A percentile compares a stretch with the other conserved stretches of the same genome.
Evolutionary conservation across 2,888 invertebrate genomes (phyloP).

Genomic region (Caenorhabditis plicata): DNA sequence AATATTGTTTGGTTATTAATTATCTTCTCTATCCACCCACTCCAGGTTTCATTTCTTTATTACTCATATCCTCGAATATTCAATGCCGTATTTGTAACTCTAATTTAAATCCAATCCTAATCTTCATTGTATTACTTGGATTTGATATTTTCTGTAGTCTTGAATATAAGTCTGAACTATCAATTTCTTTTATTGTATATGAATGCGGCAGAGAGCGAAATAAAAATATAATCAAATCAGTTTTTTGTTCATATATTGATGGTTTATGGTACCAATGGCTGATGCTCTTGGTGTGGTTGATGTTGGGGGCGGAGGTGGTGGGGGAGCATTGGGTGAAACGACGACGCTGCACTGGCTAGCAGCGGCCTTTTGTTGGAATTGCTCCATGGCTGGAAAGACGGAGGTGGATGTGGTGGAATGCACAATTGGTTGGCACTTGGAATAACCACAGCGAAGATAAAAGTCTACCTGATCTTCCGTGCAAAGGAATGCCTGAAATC

Average conservation of each 20-base stretch:
- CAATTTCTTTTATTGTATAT: neutral
- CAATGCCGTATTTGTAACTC: too few species aligned
- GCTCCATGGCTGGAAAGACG: constrained; percentile 34
- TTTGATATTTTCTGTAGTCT: neutral
- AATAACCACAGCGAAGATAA: constrained; percentile 66
- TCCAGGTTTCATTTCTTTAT: too few species aligned
- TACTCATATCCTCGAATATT: too few species aligned
- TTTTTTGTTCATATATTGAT: constrained; percentile 36
- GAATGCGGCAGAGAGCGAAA: neutral
- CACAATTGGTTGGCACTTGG: constrained; percentile 37
- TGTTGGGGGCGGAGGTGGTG: constrained; percentile 18
- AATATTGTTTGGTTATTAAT: neutral
- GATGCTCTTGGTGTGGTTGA: constrained; percentile 5
- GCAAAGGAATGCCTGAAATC: constrained; percentile 63
- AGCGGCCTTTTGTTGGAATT: constrained; percentile 1
- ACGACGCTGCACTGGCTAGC: too few species aligned
- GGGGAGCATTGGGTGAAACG: neutral
- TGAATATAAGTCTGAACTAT: neutral
- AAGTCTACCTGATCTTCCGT: constrained; percentile 68
- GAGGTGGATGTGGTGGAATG: constrained; percentile 47
- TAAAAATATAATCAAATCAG: neutral
- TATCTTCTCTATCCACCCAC: neutral
- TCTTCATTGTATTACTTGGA: too few species aligned
- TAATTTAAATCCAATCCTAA: too few species aligned
- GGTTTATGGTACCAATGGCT: constrained; percentile 18